Conservation (phyloP, 2,113 vertebrate species). For the Speoplatyrhinus poulsoni region DNA sequence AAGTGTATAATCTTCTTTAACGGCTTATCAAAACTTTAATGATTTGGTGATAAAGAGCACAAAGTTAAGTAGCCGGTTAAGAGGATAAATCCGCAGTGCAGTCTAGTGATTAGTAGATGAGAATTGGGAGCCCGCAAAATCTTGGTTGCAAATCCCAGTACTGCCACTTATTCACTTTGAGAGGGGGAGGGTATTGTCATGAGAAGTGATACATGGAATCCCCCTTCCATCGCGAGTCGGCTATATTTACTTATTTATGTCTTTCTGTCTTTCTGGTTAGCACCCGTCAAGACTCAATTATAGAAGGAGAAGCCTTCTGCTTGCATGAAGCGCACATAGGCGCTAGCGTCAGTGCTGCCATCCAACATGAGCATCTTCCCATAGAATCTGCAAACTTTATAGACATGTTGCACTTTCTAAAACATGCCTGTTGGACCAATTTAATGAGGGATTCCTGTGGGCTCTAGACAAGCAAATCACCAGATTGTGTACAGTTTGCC, state of each 20-base stretch:
- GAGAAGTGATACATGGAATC: slow-evolving; percentile 72
- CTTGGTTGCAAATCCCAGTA: slow-evolving; percentile 79
- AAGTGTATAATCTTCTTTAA: slow-evolving; percentile 83
- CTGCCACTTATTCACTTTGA: slow-evolving; percentile 78
- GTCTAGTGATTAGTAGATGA: slow-evolving; percentile 83
- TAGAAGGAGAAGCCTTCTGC: slow-evolving; percentile 40
- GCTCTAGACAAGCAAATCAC: slow-evolving; percentile 39
- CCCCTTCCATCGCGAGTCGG: slow-evolving; percentile 41
- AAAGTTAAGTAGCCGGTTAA: slow-evolving; percentile 84
- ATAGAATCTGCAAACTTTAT: slow-evolving; percentile 22
- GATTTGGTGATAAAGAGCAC: slow-evolving; percentile 84
- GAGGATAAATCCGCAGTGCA: slow-evolving; percentile 83
- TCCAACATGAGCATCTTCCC: slow-evolving; percentile 11
- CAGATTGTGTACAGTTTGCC: slow-evolving; percentile 48
- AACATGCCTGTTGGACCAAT: slow-evolving; percentile 28
- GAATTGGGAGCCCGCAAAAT: slow-evolving; percentile 79
- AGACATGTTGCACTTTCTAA: slow-evolving; percentile 25
- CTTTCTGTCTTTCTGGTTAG: slow-evolving; percentile 51
- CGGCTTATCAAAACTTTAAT: slow-evolving; percentile 86
- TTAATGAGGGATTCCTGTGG: slow-evolving; percentile 49
- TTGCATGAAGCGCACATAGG: slow-evolving; percentile 49
- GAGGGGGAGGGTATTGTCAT: slow-evolving; percentile 65
- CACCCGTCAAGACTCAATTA: slow-evolving; percentile 66
- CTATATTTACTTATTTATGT: slow-evolving; percentile 72
- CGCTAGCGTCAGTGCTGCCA: too few species aligned